A percentile compares a stretch with the other conserved stretches of the same genome.
Conservation (phyloP, 2,113 vertebrate genomes). For the Hypomesus transpacificus region DNA sequence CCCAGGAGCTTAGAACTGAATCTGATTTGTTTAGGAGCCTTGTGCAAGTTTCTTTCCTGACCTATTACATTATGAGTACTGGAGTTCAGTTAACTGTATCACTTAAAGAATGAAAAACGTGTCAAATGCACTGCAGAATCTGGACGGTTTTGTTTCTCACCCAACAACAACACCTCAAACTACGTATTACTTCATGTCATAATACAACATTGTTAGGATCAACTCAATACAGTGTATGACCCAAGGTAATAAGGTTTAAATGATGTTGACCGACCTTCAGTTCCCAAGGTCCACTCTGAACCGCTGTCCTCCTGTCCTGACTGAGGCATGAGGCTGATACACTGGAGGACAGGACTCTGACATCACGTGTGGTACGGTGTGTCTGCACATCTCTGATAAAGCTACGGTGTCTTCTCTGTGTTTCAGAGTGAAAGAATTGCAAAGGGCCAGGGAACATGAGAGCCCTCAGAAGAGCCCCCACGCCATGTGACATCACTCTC, state of each 20-base stretch:
- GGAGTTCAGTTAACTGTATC: neutral
- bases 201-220: neutral
- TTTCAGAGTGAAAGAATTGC: conserved; percentile 99
- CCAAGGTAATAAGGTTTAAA: neutral
- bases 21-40: neutral
- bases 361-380: no score
- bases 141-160: no score
- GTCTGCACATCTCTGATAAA: neutral
- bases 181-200: no score
- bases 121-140: no score
- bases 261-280: no score
- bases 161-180: no score
- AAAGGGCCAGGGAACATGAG: conserved; percentile 99
- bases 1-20: neutral
- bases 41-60: conserved; percentile 1
- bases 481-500: conserved; percentile 96
- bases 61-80: neutral
- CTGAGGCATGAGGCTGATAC: no score
- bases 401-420: conserved; percentile 52
- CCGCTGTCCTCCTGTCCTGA: no score
- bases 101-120: neutral
- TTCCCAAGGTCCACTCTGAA: no score
- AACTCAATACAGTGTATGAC: neutral
- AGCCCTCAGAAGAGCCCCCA: conserved; percentile 88
- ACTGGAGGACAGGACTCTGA: no score